Evolutionary conservation across 2,113 vertebrate genomes (phyloP), one percentile per base, ranked within the genome.

Genomic region (Myiagra hebetior): DNA sequence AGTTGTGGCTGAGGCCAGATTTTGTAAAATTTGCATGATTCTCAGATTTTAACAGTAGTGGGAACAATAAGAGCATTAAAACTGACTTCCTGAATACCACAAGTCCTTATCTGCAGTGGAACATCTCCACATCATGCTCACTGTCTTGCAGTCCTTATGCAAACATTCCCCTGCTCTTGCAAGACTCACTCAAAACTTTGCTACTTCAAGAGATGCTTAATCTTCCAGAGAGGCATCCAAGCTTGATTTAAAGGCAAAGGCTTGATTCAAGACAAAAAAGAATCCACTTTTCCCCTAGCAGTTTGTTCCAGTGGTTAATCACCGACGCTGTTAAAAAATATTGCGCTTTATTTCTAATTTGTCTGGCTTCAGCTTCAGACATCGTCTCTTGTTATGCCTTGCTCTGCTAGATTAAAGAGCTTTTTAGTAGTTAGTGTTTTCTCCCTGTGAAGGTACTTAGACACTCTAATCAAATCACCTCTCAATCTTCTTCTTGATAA

Each of bases 401-500:
- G 74, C 74, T 94, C 81, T 82, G 65, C 85, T 94, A 95, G 92
- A 91, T 94, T 95, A 93, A 96, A 95, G 91, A 95, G 90, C 90
- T 93, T 95, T 97, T 93, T 82, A 97, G 96, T 87, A 93, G 90
- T 93, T 97, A 94, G 90, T 87, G 85, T 85, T 94, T 94, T 97
- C 85, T 91, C 73, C 64, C 65, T 89, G 77, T 97, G 87, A 91
- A 97, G 44, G 92, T 89, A 95, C 93, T 93, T 95, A 96, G 85
- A 87, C 60, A 63, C 52, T 86, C 57, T 93, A 93, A 96, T 97
- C 95, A 97, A 96, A 95, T 95, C 92, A 95, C 64, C 81, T 60
- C 81, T 93, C 93, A 93, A 60, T 96, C 93, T 95, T 89, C 50
- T 92, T 89, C 87, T 91, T 93, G 85, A 96, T 94, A 95, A 89